Percentiles rank a stretch among this genome's conserved stretches.
phyloP scores from a whole-genome alignment of 2,797 vertebrate species.

The Acridotheres tristis region DNA sequence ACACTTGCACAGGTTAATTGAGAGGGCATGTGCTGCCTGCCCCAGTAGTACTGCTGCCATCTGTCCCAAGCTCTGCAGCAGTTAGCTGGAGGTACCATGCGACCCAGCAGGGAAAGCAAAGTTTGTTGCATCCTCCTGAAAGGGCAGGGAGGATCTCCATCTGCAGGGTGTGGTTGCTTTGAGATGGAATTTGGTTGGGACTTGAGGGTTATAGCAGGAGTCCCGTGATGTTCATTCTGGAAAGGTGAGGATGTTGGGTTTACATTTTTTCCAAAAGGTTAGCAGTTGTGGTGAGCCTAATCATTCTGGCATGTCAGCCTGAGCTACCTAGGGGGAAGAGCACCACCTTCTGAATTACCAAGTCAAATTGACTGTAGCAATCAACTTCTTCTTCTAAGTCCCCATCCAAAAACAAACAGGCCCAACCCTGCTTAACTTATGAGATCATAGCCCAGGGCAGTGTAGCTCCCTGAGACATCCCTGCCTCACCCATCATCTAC shows the following conservation, averaged over 20 bases:
- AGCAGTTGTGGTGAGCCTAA: slow-evolving; percentile 1
- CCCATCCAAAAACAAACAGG: slow-evolving; percentile 16
- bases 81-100: not conserved
- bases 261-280: slow-evolving; percentile 29
- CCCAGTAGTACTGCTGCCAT: not conserved
- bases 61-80: not conserved
- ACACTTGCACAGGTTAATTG: not conserved
- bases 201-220: not conserved
- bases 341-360: slow-evolving; percentile 63
- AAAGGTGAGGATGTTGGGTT: slow-evolving; percentile 38
- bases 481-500: slow-evolving; percentile 34
- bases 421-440: slow-evolving; percentile 38
- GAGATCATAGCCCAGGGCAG: slow-evolving; percentile 39
- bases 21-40: not conserved
- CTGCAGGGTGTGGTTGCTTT: slow-evolving; percentile 27
- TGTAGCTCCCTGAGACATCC: not conserved
- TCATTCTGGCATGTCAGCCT: not conserved
- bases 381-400: slow-evolving; percentile 26
- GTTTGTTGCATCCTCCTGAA: not conserved
- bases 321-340: slow-evolving; percentile 43
- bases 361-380: slow-evolving; percentile 40
- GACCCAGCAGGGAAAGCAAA: not conserved
- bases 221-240: not conserved
- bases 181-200: slow-evolving; percentile 45
- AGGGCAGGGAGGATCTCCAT: slow-evolving; percentile 34